Percentiles rank a stretch among this genome's conserved stretches.
These are phyloP conservation scores for Copidosoma aretas DNA, from an alignment of 2,888 invertebrate genomes.

Conservation along the genomic window DNA sequence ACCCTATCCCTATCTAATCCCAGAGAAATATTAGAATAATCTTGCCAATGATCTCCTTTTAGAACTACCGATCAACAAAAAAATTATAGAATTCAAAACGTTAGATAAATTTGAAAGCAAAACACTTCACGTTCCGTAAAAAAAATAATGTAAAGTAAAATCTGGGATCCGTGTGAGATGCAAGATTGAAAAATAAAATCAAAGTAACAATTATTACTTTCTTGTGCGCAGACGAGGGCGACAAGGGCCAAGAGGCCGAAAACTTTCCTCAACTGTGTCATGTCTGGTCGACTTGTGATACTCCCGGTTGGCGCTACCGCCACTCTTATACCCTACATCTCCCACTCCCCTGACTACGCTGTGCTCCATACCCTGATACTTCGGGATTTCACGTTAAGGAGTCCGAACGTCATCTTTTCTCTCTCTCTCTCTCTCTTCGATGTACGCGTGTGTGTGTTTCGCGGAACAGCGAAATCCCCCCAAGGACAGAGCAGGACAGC, in stretches of 20 bases:
- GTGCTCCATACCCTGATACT: not conserved
- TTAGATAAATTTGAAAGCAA: too few relatives aligned
- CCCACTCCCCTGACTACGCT: slow-evolving; percentile 8
- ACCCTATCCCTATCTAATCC: too few relatives aligned
- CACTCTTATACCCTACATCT: slow-evolving; percentile 32
- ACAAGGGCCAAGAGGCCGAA: slow-evolving; percentile 47
- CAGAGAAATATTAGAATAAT: too few relatives aligned
- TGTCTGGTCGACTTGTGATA: slow-evolving; percentile 39
- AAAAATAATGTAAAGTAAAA: not conserved
- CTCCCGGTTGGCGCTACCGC: not conserved
- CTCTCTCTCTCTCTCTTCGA: not conserved
- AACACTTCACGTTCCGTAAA: not conserved
- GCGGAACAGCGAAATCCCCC: not conserved
- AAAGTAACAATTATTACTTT: not conserved
- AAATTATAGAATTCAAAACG: too few relatives aligned
- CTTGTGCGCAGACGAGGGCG: slow-evolving; percentile 22
- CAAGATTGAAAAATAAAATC: not conserved
- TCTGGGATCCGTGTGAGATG: not conserved
- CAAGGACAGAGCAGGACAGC: not conserved
- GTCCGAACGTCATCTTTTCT: not conserved
- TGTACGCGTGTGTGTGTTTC: not conserved
- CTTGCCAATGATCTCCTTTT: too few relatives aligned
- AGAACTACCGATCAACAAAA: too few relatives aligned
- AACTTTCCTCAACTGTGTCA: slow-evolving; percentile 47
- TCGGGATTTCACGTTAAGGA: not conserved